Evolutionary conservation across 1,140 invertebrate species (phyloP).

Genomic region (Bombus balteatus): DNA sequence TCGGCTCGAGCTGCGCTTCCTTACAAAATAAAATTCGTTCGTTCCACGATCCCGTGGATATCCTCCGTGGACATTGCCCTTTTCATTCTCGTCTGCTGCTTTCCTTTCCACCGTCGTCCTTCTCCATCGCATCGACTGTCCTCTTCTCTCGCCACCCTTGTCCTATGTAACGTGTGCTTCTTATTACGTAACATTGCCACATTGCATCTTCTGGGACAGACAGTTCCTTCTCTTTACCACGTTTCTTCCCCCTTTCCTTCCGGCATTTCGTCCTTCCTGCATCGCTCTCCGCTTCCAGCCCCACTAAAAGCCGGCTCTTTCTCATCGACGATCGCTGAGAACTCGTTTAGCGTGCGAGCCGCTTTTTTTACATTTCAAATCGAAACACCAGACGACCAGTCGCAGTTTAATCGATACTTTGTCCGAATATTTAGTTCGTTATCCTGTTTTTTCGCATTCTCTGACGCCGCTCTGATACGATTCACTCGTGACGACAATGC

Average conservation of each 20-base stretch:
- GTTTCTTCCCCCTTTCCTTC: neutral
- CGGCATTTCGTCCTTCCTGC: neutral
- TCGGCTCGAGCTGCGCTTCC: neutral
- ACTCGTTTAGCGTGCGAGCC: neutral
- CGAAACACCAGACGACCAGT: neutral
- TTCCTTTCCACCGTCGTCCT: neutral
- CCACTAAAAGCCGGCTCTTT: neutral
- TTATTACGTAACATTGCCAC: conserved; percentile 55
- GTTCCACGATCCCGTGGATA: conserved; percentile 1
- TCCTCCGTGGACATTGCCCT: conserved; percentile 69
- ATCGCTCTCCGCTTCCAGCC: neutral
- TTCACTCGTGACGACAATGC: conserved; percentile 33
- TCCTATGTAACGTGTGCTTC: conserved; percentile 37
- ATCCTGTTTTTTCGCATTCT: neutral
- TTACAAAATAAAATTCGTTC: neutral
- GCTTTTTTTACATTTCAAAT: neutral
- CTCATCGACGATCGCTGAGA: neutral
- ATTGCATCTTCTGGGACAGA: conserved; percentile 20
- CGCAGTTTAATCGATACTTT: neutral
- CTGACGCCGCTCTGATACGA: neutral
- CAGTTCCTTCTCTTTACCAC: conserved; percentile 19
- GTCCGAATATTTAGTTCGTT: neutral
- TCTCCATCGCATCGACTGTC: neutral
- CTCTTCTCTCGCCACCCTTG: conserved; percentile 20
- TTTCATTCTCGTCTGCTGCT: conserved; percentile 49